Percentiles rank a stretch among this genome's conserved stretches.
These are phyloP conservation scores for Phortica okadai DNA, from an alignment of 2,888 invertebrate genomes.

Conservation along the genomic window DNA sequence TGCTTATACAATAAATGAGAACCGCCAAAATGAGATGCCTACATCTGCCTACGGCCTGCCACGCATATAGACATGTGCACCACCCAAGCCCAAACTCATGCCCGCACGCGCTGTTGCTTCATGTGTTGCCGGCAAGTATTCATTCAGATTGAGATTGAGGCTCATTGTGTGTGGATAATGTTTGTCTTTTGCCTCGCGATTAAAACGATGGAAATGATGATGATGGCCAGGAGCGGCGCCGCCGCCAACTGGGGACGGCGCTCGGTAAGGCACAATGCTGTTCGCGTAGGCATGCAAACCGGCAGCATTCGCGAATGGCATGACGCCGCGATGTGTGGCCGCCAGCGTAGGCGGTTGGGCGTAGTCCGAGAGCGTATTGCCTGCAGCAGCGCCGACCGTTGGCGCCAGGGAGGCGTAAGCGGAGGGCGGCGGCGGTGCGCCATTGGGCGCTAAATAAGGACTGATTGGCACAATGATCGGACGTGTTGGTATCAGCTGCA, in stretches of 20 bases:
- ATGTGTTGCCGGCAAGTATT: slow-evolving; percentile 69
- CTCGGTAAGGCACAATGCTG: slow-evolving; percentile 44
- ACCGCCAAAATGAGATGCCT: no score
- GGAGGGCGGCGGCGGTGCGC: slow-evolving; percentile 34
- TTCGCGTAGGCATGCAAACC: slow-evolving; percentile 65
- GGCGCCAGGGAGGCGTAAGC: slow-evolving; percentile 9
- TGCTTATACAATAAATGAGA: background rate
- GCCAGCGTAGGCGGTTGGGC: slow-evolving; percentile 48
- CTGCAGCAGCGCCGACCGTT: background rate
- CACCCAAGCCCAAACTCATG: background rate
- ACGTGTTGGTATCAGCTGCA: slow-evolving; percentile 74
- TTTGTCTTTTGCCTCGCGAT: slow-evolving; percentile 71
- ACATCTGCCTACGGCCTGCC: slow-evolving; percentile 52
- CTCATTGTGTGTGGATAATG: slow-evolving; percentile 56
- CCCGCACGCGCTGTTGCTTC: slow-evolving; percentile 41
- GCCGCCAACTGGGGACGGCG: slow-evolving; percentile 1
- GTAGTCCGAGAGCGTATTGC: slow-evolving; percentile 51
- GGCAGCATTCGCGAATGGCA: slow-evolving; percentile 48
- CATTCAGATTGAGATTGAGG: slow-evolving; percentile 74
- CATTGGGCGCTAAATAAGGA: slow-evolving; percentile 59
- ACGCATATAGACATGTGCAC: slow-evolving; percentile 49
- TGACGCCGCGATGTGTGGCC: slow-evolving; percentile 41
- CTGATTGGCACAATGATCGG: slow-evolving; percentile 75
- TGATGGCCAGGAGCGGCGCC: slow-evolving; percentile 62
- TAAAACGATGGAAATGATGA: slow-evolving; percentile 72